Evolutionary conservation across 2,113 vertebrate genomes (phyloP), one percentile per base, ranked within the genome.

Genomic region (Tretioscincus oriximinensis): DNA sequence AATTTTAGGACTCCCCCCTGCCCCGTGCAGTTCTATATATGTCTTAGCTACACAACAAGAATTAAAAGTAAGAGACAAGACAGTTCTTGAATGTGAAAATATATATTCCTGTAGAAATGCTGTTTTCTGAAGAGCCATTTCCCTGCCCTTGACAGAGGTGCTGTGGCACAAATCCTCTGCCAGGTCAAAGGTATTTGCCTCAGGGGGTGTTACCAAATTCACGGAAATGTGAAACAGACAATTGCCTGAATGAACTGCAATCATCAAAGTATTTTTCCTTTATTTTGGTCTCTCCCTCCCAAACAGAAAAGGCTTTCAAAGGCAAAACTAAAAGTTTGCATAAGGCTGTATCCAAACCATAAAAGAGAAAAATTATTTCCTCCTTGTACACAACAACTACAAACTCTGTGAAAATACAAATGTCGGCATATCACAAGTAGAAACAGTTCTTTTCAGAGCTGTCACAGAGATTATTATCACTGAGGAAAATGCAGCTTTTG

Each of bases 401-500:
- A 31, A 63, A 47, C 22, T 28, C 60, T 7, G 2, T 72, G 54
- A 10, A 86, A n/a, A 47, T 76, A 41, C 41, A 35, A 29, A 65
- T 24, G 28, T 16, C 61, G 22, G 6, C 29, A 28, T 67, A 31
- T 18, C 68, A 66, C 4, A 41, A 49, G 3, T 69, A 41, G 22
- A 12, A 83, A 24, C 14, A 31, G 60, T 65, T 41, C 41, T 29
- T 24, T 35, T 67, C 70, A 73, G 63, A 86, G 63, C 31, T 54
- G 70, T 79, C 77, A 80, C 68, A 24, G 66, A 83, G 77, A 74
- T 29, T 24, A 74, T 77, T 74, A 74, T 76, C 69, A 58, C n/a
- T 45, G 16, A 41, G 74, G 63, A 76, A 63, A 22, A 66, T 75
- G 24, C 54, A 77, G 69, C 58, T 67, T 60, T 63, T 60, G 41